Evolutionary conservation across 2,797 vertebrate species (phyloP).

Genomic region (Pelochelys cantorii): DNA sequence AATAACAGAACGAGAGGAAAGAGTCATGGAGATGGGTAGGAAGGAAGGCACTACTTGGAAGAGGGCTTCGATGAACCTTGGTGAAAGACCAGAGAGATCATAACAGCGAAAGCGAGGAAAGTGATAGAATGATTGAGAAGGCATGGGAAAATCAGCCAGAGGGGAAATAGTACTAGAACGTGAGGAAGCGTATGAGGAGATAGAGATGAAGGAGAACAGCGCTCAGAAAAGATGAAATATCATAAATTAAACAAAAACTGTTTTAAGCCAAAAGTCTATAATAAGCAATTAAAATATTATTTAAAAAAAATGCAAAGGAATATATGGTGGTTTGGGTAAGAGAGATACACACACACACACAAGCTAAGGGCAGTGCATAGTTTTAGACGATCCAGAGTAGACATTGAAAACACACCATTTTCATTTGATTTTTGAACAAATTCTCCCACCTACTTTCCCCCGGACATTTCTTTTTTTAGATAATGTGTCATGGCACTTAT

Average conservation of each 20-base stretch:
- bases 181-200: background rate
- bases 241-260: background rate
- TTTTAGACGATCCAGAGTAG: background rate
- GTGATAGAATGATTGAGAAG: background rate
- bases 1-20: background rate
- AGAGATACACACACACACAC: background rate
- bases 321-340: background rate
- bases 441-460: background rate
- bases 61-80: background rate
- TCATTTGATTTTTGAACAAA: background rate
- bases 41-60: background rate
- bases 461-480: background rate
- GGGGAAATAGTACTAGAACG: background rate
- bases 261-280: conserved; percentile 13
- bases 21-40: background rate
- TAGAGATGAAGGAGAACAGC: background rate
- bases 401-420: background rate
- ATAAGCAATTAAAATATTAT: background rate
- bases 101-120: background rate
- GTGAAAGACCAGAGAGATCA: background rate
- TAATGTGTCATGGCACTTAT: background rate
- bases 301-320: background rate
- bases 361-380: background rate
- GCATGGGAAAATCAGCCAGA: background rate
- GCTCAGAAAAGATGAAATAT: background rate